A percentile compares a stretch with the other conserved stretches of the same genome.
These are phyloP conservation scores for Porites evermanni DNA, from an alignment of 92 coral and sea anemone species.

Conservation along the genomic window DNA sequence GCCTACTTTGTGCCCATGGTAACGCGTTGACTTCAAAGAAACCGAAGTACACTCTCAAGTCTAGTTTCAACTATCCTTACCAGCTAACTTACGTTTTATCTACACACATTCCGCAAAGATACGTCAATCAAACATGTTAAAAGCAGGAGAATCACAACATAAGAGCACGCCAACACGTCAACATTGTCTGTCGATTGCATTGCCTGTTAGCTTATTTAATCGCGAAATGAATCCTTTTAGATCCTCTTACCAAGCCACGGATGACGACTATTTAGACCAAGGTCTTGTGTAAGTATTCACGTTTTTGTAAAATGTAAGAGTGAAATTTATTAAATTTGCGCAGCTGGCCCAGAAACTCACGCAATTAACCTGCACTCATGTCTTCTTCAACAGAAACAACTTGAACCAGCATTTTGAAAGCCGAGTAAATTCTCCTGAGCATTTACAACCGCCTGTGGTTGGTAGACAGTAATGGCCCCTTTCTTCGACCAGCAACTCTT, in stretches of 20 bases:
- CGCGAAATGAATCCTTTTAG: not conserved
- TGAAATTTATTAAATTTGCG: not conserved
- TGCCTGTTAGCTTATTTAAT: not conserved
- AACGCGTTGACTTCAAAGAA: too few species aligned
- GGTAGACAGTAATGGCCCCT: constrained; percentile 6
- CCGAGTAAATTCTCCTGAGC: constrained; percentile 2
- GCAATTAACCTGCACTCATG: not conserved
- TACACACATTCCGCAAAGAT: too few species aligned
- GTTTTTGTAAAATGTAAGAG: constrained; percentile 2
- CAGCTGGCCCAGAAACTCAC: not conserved
- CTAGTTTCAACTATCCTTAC: too few species aligned
- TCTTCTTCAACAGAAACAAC: not conserved
- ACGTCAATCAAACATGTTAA: too few species aligned
- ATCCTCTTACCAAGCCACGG: constrained; percentile 8
- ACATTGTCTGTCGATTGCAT: not conserved
- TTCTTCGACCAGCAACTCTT: constrained; percentile 10
- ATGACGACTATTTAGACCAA: constrained; percentile 8
- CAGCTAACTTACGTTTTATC: too few species aligned
- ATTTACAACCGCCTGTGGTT: not conserved
- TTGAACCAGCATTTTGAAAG: not conserved
- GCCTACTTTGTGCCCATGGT: too few species aligned
- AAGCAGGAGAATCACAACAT: not conserved
- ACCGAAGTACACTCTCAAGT: too few species aligned
- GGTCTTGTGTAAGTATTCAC: not conserved
- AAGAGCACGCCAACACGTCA: not conserved